Conservation (phyloP, 1,140 invertebrate species). For the Drosophila auraria region DNA sequence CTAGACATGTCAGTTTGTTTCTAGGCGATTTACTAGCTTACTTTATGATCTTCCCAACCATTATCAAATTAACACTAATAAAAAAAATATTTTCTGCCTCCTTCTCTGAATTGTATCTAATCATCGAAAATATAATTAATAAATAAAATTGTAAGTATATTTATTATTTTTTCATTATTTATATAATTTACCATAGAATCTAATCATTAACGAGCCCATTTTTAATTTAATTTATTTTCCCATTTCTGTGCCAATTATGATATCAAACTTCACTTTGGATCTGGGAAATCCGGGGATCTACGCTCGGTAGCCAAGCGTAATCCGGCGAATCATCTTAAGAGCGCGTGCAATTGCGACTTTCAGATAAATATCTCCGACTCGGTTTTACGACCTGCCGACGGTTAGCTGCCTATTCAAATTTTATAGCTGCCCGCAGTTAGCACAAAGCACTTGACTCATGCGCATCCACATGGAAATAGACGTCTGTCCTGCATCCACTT, state of each 20-base stretch:
- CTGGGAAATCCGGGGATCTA: slow-evolving; percentile 27
- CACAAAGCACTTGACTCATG: slow-evolving; percentile 80
- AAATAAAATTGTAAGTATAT: too few relatives aligned
- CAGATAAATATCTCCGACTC: slow-evolving; percentile 50
- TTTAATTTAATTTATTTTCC: not conserved
- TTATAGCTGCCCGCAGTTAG: slow-evolving; percentile 36
- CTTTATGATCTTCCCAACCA: too few relatives aligned
- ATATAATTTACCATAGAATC: too few relatives aligned
- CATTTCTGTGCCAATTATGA: slow-evolving; percentile 13
- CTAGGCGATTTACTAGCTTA: too few relatives aligned
- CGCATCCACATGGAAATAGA: slow-evolving; percentile 29
- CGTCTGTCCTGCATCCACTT: slow-evolving; percentile 50
- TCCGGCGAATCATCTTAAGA: slow-evolving; percentile 39
- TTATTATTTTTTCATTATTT: too few relatives aligned
- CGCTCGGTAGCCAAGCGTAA: slow-evolving; percentile 23
- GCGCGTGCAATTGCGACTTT: slow-evolving; percentile 67
- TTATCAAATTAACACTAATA: too few relatives aligned
- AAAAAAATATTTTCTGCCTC: too few relatives aligned
- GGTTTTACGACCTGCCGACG: slow-evolving; percentile 44
- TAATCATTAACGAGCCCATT: not conserved
- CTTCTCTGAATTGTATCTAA: too few relatives aligned
- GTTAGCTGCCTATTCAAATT: slow-evolving; percentile 41
- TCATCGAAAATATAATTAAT: too few relatives aligned
- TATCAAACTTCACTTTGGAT: slow-evolving; percentile 31
- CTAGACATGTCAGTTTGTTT: too few relatives aligned